Evolutionary conservation across 2,797 vertebrate species (phyloP).

Genomic region (Gambelia wislizenii): DNA sequence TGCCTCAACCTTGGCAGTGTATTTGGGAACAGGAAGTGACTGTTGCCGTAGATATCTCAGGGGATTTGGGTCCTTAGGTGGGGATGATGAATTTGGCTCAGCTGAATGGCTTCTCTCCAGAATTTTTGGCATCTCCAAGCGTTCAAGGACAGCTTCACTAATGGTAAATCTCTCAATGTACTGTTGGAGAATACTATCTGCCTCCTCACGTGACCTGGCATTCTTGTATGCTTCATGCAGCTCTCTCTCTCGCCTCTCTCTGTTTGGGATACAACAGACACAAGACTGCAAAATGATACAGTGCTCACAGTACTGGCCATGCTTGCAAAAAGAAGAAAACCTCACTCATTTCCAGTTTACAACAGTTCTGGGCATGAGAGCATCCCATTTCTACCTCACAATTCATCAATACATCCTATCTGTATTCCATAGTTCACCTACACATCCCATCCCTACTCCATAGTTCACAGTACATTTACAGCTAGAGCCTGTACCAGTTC

Average conservation of each 20-base stretch:
- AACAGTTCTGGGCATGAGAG: neutral
- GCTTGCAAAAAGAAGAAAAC: neutral
- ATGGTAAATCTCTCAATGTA: constrained; percentile 97
- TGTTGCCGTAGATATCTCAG: constrained; percentile 92
- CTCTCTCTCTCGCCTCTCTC: constrained; percentile 92
- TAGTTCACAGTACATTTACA: neutral
- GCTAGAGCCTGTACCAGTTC: neutral
- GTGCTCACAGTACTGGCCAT: neutral
- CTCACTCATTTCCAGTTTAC: neutral
- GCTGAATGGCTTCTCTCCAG: constrained; percentile 94
- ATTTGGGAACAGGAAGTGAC: constrained; percentile 92
- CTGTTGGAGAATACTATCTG: constrained; percentile 88
- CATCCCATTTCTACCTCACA: neutral
- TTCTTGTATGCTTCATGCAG: constrained; percentile 89
- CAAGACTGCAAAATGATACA: constrained; percentile 4
- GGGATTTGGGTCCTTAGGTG: constrained; percentile 82
- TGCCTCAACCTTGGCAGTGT: constrained; percentile 92
- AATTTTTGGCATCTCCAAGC: constrained; percentile 92
- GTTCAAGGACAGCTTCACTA: constrained; percentile 93
- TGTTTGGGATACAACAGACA: constrained; percentile 61
- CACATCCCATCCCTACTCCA: neutral
- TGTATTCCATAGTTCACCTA: neutral
- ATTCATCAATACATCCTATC: neutral
- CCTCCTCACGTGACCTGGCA: constrained; percentile 90
- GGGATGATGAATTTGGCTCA: constrained; percentile 81